These are phyloP conservation scores for Pseudomyrmex gracilis DNA, from an alignment of 1,140 invertebrate genomes.

Conservation along the genomic window DNA sequence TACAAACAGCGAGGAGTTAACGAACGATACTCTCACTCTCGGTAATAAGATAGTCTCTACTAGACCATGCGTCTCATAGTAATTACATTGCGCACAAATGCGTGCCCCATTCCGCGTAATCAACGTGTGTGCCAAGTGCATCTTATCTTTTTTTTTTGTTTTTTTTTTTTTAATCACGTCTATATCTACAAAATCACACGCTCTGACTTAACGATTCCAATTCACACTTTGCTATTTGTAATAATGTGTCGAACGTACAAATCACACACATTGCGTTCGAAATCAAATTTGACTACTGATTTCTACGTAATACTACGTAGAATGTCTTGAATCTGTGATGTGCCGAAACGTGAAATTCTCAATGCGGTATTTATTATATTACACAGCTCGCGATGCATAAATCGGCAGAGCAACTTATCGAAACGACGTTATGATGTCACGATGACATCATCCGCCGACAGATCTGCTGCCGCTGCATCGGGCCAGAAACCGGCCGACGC, in stretches of 20 bases:
- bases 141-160: constrained; percentile 10
- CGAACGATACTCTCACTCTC: constrained; percentile 76
- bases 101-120: constrained; percentile 81
- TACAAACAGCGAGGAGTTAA: constrained; percentile 74
- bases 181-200: neutral
- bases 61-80: constrained; percentile 81
- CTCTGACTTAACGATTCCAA: neutral
- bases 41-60: constrained; percentile 79
- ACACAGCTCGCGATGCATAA: constrained; percentile 12
- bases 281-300: neutral
- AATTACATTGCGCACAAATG: constrained; percentile 82
- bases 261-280: neutral
- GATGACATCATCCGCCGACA: constrained; percentile 77
- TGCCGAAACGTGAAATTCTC: constrained; percentile 17
- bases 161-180: constrained; percentile 41
- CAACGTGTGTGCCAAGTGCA: constrained; percentile 72
- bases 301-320: neutral
- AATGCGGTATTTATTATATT: constrained; percentile 19
- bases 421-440: constrained; percentile 77
- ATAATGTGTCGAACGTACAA: no score
- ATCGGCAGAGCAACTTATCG: constrained; percentile 67
- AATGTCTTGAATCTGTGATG: neutral
- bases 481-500: constrained; percentile 62
- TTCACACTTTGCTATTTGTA: no score
- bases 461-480: constrained; percentile 63